Conservation (phyloP, 2,113 vertebrate species). For the Perognathus longimembris region DNA sequence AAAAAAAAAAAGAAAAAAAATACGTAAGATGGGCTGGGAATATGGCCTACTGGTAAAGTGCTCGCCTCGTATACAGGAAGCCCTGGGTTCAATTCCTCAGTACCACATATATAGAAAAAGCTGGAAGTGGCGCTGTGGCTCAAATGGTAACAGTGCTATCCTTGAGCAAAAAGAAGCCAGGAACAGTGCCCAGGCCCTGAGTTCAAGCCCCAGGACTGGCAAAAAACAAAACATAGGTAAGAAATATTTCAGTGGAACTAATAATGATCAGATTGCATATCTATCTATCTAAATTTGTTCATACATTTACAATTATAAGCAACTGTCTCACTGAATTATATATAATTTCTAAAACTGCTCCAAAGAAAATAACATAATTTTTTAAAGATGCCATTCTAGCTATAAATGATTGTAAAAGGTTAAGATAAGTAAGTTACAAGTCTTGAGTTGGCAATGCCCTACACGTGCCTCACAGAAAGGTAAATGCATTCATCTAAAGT, state of each 20-base stretch:
- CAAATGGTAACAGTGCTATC: too few species aligned
- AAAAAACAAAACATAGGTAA: neutral
- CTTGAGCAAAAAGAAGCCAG: too few species aligned
- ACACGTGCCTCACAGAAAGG: neutral
- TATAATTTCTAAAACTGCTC: constrained; percentile 13
- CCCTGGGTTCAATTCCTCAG: too few species aligned
- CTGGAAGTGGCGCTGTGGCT: too few species aligned
- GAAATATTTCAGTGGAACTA: neutral
- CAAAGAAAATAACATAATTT: neutral
- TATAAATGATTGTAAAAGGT: constrained; percentile 21
- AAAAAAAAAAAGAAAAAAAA: too few species aligned
- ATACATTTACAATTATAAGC: neutral
- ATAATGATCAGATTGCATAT: neutral
- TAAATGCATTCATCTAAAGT: constrained; percentile 12
- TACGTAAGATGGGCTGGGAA: too few species aligned
- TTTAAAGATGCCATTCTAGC: constrained; percentile 1
- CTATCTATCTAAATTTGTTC: neutral
- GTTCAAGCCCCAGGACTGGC: too few species aligned
- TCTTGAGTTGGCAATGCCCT: neutral
- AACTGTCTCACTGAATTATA: neutral
- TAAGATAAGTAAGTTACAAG: constrained; percentile 28
- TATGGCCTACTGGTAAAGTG: too few species aligned
- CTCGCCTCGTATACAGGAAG: too few species aligned
- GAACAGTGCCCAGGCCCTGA: too few species aligned
- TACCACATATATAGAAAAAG: too few species aligned